Base-by-base conservation (phyloP, 2,888 invertebrate species). In the Sympetrum striolatum region DNA sequence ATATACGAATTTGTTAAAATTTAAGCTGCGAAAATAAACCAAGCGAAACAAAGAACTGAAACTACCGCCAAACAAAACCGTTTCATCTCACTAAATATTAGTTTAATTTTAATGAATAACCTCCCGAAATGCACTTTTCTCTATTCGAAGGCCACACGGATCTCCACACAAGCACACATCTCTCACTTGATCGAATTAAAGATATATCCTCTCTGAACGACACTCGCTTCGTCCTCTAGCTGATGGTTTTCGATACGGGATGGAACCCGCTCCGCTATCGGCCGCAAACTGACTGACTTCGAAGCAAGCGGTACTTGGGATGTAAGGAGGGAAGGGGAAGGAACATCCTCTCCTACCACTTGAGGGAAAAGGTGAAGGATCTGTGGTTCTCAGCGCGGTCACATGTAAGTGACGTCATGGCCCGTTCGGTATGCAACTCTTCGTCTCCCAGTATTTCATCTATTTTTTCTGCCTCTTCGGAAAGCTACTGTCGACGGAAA, bases 331-430 rank as follows among this genome's bases (percentile, higher is more conserved):
- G 82, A 18, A 58, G 82, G 58, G 48, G 48, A 82, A 82, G 82
- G 35, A 25, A 35, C 15, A 31, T n/a, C 31, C 31, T 53, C 53
- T 53, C 82, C 82, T 18, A 18, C 53, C 31, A 37, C 82, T 82
- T 58, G 15, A 53, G 82, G 82, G 82, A 82, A 82, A 64, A 86
- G 86, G 86, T 86, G 58, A 86, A 86, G 86, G 86, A 86, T 86
- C 86, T 64, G 64, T 86, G 86, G 35, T 86, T 82, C 82, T 58
- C 58, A 35, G 37, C 60, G 37, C 86, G 86, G 86, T 86, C 86
- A 86, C 86, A 60, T 86, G 64, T 58, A 31, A 37, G 35, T 86
- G 86, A 86, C 86, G 86, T 86, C 86, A 86, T 25, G 60, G 86
- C 60, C 86, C 86, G 86, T 86, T 86, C 86, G 86, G 86, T 60